Base-by-base conservation (phyloP, 2,888 invertebrate species). In the Axea sp. region DNA sequence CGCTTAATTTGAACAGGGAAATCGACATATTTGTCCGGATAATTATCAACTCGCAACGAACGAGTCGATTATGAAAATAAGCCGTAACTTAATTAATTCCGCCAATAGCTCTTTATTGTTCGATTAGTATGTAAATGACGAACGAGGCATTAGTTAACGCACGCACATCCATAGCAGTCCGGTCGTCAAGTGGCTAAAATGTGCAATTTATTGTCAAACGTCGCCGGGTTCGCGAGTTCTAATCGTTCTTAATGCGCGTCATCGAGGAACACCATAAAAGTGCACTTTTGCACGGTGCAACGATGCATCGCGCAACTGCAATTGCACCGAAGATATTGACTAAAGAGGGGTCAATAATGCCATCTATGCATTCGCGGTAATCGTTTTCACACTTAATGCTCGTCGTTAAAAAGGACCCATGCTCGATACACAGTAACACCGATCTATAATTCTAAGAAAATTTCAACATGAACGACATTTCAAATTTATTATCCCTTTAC, bases 281-380 rank as follows among this genome's bases (percentile, higher is more conserved):
- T 26, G 28, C 51, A 31, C 33, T 59, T 68, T 59, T 43, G 35
- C 41, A 35, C 59, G 33, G 28, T 12, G 4, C 9, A 4, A 31
- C 8, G 35, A 59, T 45, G 26, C 60, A 33, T 28, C 45, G n/a
- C 35, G 39, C 45, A 33, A 68, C 57, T 77, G 75, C 79, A 82
- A 83, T 84, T 80, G 77, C 77, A 64, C 35, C 31, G 39, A 19
- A 64, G 68, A 77, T 78, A 78, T 81, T 80, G 79, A 71, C 74
- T 79, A 77, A 80, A 81, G 79, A 78, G 79, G 60, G 81, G 81
- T 84, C 82, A 83, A 84, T 78, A 68, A 43, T 59, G 78, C 75
- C 73, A 77, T 77, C 78, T 77, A 79, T 76, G 80, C 77, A 76
- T 78, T 81, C 78, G 76, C 76, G 45, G 72, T 79, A 80, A 81